phyloP scores from a whole-genome alignment of 2,113 vertebrate genomes.

The Ptilorrhoa leucosticta region DNA sequence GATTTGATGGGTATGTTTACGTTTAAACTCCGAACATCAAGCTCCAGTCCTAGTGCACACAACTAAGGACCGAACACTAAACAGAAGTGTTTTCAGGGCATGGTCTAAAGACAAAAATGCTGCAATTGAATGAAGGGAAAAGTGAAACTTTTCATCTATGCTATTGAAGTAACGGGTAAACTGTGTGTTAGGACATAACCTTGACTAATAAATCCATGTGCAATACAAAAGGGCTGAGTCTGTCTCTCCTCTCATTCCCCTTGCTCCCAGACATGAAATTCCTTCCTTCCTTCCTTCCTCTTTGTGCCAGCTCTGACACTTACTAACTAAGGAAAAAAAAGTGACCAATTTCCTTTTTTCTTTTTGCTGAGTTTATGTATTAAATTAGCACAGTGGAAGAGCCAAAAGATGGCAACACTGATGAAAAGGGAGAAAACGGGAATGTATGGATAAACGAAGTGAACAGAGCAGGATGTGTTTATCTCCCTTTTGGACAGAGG shows the following conservation, averaged over 20 bases:
- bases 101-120: neutral
- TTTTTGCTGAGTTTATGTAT: neutral
- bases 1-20: neutral
- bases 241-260: neutral
- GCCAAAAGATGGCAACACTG: neutral
- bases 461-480: neutral
- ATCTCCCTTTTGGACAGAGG: neutral
- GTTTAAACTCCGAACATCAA: neutral
- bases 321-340: neutral
- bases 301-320: neutral
- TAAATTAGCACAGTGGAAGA: neutral
- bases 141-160: neutral
- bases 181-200: neutral
- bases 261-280: neutral
- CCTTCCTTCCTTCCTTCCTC: neutral
- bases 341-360: neutral
- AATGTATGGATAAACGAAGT: neutral
- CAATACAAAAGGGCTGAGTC: neutral
- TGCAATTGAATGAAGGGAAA: neutral
- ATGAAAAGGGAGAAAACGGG: neutral
- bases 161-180: neutral
- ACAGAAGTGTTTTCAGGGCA: neutral
- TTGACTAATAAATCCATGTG: neutral
- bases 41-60: neutral
- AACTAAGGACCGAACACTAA: neutral